phyloP scores from a whole-genome alignment of 2,113 vertebrate genomes.

The Colinus virginianus region DNA sequence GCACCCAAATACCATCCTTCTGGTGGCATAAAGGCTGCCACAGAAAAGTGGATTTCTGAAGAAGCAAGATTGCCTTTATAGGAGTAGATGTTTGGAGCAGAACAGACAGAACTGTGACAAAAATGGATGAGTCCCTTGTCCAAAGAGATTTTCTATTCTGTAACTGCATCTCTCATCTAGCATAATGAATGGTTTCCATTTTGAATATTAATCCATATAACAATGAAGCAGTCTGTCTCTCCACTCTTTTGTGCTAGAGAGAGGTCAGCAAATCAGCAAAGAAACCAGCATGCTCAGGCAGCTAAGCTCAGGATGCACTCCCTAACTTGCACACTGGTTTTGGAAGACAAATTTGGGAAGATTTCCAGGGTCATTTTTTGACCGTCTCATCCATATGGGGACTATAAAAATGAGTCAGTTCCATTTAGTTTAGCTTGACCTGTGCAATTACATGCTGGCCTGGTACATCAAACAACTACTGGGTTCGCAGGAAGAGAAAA shows the following conservation, averaged over 20 bases:
- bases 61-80: neutral
- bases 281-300: neutral
- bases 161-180: neutral
- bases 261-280: neutral
- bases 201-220: neutral
- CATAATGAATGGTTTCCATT: neutral
- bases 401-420: neutral
- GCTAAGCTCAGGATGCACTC: neutral
- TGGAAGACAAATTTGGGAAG: neutral
- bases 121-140: neutral
- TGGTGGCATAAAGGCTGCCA: neutral
- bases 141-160: neutral
- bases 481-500: neutral
- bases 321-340: neutral
- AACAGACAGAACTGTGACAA: neutral
- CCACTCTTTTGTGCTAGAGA: neutral
- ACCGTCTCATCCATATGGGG: neutral
- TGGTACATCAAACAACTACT: neutral
- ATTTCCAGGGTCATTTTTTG: neutral
- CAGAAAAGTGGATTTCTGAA: neutral
- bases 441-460: neutral
- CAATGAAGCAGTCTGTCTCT: neutral
- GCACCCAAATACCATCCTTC: neutral
- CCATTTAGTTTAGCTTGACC: neutral
- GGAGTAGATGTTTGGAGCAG: neutral